A percentile compares a stretch with the other conserved stretches of the same genome.
Conservation (phyloP, 2,797 vertebrate genomes). For the Tiaroga cobitis region DNA sequence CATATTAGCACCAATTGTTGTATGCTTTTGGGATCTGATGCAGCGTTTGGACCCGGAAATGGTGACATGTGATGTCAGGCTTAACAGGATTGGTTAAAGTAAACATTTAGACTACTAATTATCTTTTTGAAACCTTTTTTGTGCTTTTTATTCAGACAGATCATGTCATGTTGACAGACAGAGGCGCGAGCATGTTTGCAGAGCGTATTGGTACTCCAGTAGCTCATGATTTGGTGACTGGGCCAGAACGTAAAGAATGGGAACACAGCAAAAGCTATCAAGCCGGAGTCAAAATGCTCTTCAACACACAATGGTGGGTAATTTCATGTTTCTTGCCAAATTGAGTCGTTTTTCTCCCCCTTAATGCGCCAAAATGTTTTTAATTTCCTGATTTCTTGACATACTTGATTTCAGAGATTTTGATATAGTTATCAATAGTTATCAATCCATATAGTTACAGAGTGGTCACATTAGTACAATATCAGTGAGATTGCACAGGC, state of each 20-base stretch:
- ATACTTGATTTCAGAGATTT: slow-evolving; percentile 11
- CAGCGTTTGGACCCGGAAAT: background rate
- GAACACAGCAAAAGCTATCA: slow-evolving; percentile 71
- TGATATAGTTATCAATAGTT: no score
- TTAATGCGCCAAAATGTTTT: background rate
- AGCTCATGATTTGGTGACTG: slow-evolving; percentile 71
- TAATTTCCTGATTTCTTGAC: slow-evolving; percentile 9
- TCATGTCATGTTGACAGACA: slow-evolving; percentile 75
- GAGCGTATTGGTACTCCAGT: slow-evolving; percentile 71
- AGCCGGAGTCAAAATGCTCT: slow-evolving; percentile 71
- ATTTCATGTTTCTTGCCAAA: background rate
- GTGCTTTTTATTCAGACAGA: slow-evolving; percentile 70
- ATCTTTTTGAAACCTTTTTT: background rate
- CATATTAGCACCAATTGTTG: background rate
- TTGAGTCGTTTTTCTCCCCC: background rate
- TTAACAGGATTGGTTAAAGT: background rate
- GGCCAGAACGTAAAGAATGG: slow-evolving; percentile 75
- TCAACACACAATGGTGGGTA: slow-evolving; percentile 72
- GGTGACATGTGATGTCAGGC: background rate
- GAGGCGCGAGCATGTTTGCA: slow-evolving; percentile 80
- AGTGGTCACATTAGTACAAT: background rate
- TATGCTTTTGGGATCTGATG: background rate
- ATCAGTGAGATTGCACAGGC: background rate
- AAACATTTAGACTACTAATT: background rate
- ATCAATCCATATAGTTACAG: no score